Evolutionary conservation across 2,888 invertebrate genomes (phyloP), one percentile per base, ranked within the genome.

Genomic region (Platerodrilus igneus): DNA sequence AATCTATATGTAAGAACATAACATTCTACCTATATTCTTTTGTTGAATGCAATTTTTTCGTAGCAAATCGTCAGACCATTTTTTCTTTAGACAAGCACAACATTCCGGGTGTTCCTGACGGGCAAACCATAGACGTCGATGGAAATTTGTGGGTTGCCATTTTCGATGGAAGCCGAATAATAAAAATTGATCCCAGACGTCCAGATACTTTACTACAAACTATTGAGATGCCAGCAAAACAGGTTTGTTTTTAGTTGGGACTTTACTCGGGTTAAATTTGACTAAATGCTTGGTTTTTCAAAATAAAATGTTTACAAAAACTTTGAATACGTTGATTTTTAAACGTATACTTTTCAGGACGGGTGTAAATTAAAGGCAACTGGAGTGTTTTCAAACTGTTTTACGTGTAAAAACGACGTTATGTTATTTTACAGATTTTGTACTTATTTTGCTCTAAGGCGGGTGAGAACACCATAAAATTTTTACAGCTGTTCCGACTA

Each of bases 121-220:
- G 86, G n/a, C 83, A 87, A 83, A 83, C 85, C 45, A 83, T 86
- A 34, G 88, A 88, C 67, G 72, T 75, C 0, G 79, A 86, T 42
- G 86, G 82, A 2, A 83, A 83, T 61, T 70, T 88, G 3, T 88
- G 87, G 83, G 75, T 87, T 23, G 85, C 86, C 32, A 79, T 81
- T 59, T 87, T 81, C 58, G 76, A 77, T 47, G 85, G 79, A 2
- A 72, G 76, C 4, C 74, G 77, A 58, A 70, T 82, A 35, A 29
- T 62, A 6, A 56, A 77, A 58, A 67, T 80, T 16, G 73, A 79
- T 57, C 77, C 79, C 0, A 57, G 55, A 2, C 62, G 66, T 23
- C 52, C 17, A 71, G 78, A 21, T 35, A 41, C 45, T 44, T 63
- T 83, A 1, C 66, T 84, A 2, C 68, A 75, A 41, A 71, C 71